These are phyloP conservation scores for Ianthella basta DNA, from an alignment of 37 sponge, comb jelly and placozoan species.

Conservation along the genomic window DNA sequence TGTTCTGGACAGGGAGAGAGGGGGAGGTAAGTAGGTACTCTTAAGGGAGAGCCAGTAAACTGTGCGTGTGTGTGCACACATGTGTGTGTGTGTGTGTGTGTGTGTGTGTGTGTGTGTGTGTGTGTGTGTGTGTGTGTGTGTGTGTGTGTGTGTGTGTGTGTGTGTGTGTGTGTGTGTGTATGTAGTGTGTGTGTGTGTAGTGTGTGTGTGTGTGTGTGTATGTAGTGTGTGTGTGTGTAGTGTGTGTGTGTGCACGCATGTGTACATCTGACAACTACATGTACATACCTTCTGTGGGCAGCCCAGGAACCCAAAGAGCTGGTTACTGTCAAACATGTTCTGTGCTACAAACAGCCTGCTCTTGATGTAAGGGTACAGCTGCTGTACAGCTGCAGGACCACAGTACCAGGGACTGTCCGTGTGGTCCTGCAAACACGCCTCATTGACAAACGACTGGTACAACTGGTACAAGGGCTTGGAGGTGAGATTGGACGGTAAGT, in stretches of 20 bases:
- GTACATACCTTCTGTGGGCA: conserved; percentile 36
- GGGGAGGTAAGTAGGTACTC: not conserved
- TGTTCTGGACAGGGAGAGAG: conserved; percentile 1
- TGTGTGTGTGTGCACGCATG: conserved; percentile 1
- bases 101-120: not conserved
- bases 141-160: conserved; percentile 38
- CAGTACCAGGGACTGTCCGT: conserved; percentile 31
- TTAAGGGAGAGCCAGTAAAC: not conserved
- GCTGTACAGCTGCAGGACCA: conserved; percentile 26
- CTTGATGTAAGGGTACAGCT: conserved; percentile 36
- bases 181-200: not conserved
- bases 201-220: conserved; percentile 48
- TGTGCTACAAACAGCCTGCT: conserved; percentile 39
- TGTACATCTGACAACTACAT: not conserved
- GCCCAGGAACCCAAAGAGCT: conserved; percentile 24
- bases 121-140: conserved; percentile 19
- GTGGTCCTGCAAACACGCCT: conserved; percentile 14
- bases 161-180: conserved; percentile 27
- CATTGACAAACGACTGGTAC: conserved; percentile 30
- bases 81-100: not conserved
- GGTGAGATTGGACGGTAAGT: conserved; percentile 5
- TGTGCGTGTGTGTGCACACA: not conserved
- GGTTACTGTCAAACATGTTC: conserved; percentile 50
- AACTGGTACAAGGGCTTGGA: conserved; percentile 6
- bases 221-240: conserved; percentile 40